These are phyloP conservation scores for Enteromius paludinosus DNA, from an alignment of 2,797 vertebrate genomes.

Conservation along the genomic window DNA sequence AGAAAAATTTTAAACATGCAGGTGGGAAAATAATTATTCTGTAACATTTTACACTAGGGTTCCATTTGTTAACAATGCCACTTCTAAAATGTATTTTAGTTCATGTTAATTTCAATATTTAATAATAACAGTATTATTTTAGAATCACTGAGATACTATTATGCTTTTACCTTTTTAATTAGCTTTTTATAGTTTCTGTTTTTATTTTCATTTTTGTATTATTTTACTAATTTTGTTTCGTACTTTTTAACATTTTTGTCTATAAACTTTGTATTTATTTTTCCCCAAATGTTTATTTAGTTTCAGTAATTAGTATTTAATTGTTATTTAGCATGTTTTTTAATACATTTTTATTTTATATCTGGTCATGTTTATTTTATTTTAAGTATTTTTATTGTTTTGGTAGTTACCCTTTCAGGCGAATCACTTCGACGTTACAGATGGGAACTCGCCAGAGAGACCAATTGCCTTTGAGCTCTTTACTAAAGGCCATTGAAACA, in stretches of 20 bases:
- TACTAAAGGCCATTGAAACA: too few relatives aligned
- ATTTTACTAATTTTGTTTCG: background rate
- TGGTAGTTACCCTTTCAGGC: too few relatives aligned
- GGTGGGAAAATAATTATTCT: background rate
- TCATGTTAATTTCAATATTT: background rate
- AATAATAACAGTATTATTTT: background rate
- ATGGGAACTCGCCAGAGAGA: too few relatives aligned
- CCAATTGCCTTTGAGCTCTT: too few relatives aligned
- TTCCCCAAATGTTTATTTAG: too few relatives aligned
- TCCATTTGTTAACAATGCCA: background rate
- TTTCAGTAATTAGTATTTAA: background rate
- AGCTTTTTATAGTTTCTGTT: background rate
- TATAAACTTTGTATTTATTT: background rate
- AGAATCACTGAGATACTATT: background rate
- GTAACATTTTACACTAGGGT: background rate
- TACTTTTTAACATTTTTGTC: background rate
- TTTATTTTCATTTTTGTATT: background rate
- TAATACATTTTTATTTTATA: background rate
- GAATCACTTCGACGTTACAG: too few relatives aligned
- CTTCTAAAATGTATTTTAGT: background rate
- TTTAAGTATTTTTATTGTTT: background rate
- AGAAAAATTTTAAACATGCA: background rate
- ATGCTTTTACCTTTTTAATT: background rate
- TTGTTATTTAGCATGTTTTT: background rate
- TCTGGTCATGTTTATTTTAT: too few relatives aligned